Conservation (phyloP, 2,113 vertebrate genomes). For the Pteropus alecto region DNA sequence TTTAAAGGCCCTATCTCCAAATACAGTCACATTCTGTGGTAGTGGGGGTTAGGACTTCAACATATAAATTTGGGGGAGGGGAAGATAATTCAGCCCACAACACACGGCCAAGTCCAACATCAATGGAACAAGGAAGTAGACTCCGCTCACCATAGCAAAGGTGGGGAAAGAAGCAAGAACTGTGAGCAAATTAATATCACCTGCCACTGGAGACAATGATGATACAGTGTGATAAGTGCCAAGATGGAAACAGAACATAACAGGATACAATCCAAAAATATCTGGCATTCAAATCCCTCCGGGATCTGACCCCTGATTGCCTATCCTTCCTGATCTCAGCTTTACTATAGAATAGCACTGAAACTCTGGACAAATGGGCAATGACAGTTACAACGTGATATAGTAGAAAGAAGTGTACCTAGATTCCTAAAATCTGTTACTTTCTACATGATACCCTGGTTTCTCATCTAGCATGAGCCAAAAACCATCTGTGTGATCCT, state of each 20-base stretch:
- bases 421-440: not conserved
- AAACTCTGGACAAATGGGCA: not conserved
- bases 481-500: conserved; percentile 4
- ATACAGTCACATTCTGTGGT: not conserved
- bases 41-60: not conserved
- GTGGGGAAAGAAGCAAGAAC: not conserved
- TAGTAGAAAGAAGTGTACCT: not conserved
- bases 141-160: not conserved
- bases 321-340: not conserved
- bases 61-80: not conserved
- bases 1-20: not conserved
- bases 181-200: not conserved
- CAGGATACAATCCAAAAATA: not conserved
- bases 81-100: not conserved
- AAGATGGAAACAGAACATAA: not conserved
- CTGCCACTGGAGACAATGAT: not conserved
- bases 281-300: not conserved
- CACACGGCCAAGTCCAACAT: not conserved
- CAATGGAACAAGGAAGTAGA: not conserved
- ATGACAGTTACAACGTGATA: not conserved
- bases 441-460: not conserved
- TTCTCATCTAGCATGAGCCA: not conserved
- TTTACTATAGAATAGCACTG: not conserved
- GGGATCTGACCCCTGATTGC: not conserved
- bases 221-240: not conserved